Percentiles rank a stretch among this genome's conserved stretches.
These are phyloP conservation scores for Pongo abelii DNA, from an alignment of 2,113 vertebrate species.

Conservation along the genomic window DNA sequence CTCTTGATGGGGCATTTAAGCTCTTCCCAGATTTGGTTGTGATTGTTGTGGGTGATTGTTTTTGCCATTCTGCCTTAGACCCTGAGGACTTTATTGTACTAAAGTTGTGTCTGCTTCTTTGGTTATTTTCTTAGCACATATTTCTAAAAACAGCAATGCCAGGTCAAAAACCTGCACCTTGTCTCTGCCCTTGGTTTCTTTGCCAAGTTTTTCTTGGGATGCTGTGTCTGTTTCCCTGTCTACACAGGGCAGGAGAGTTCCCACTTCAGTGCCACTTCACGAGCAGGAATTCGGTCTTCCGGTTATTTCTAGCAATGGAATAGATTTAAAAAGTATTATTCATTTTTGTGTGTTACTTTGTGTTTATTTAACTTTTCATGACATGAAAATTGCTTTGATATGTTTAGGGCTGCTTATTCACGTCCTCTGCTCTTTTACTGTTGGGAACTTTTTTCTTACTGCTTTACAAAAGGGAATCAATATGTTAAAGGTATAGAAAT, in stretches of 20 bases:
- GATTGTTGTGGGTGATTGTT: background rate
- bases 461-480: background rate
- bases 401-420: background rate
- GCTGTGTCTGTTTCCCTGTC: rapidly evolving
- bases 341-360: too few relatives aligned
- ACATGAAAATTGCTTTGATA: background rate
- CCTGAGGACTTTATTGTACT: rapidly evolving
- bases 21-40: background rate
- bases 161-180: rapidly evolving
- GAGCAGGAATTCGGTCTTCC: background rate
- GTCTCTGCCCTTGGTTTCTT: background rate
- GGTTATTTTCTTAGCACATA: background rate
- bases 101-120: background rate
- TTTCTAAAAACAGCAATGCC: background rate
- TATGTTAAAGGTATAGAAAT: background rate
- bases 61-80: rapidly evolving
- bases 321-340: rapidly evolving
- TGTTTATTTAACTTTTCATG: background rate
- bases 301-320: background rate
- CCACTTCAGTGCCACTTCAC: rapidly evolving
- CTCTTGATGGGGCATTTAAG: rapidly evolving
- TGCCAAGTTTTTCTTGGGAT: background rate
- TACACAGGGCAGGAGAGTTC: rapidly evolving
- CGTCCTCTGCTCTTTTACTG: background rate
- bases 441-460: background rate